Conservation (phyloP, 2,888 invertebrate species). For the Drosophila demipolita region DNA sequence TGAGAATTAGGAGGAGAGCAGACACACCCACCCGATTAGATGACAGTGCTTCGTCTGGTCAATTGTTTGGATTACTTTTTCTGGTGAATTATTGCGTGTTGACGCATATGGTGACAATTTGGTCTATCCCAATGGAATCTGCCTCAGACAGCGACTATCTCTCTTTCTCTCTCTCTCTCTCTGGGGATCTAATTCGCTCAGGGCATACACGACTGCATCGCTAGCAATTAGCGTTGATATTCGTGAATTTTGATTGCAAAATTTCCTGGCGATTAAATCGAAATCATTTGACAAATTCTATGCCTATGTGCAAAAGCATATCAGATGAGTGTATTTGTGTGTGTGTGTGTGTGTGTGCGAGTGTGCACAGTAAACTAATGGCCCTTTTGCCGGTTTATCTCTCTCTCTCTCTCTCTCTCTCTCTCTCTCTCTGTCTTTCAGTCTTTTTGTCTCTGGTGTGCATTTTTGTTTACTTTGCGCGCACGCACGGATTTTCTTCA, state of each 20-base stretch:
- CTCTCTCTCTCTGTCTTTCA: conserved; percentile 7
- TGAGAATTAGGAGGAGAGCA: conserved; percentile 27
- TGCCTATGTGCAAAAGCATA: conserved; percentile 29
- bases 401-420: too few relatives aligned
- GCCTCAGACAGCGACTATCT: neutral
- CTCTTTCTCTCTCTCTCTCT: conserved; percentile 15
- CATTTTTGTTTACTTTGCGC: conserved; percentile 62
- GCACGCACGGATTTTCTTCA: conserved; percentile 74
- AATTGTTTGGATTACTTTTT: conserved; percentile 85
- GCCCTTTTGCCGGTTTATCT: conserved; percentile 31
- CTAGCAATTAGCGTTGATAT: conserved; percentile 80
- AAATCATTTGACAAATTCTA: conserved; percentile 78
- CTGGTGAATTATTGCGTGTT: conserved; percentile 86
- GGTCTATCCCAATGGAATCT: conserved; percentile 34
- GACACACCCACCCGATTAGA: conserved; percentile 80
- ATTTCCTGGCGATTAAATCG: conserved; percentile 83
- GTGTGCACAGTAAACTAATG: conserved; percentile 44
- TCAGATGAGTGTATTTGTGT: conserved; percentile 2
- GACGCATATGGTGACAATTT: conserved; percentile 85
- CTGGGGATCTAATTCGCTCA: conserved; percentile 60
- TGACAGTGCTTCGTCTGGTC: conserved; percentile 73
- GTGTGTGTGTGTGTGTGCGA: conserved; percentile 8
- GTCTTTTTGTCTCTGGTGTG: conserved; percentile 28
- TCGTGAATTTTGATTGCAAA: conserved; percentile 79
- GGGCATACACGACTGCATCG: conserved; percentile 40